Base-by-base conservation (phyloP, 2,888 invertebrate species). In the Chaetogeoica ovagalla region DNA sequence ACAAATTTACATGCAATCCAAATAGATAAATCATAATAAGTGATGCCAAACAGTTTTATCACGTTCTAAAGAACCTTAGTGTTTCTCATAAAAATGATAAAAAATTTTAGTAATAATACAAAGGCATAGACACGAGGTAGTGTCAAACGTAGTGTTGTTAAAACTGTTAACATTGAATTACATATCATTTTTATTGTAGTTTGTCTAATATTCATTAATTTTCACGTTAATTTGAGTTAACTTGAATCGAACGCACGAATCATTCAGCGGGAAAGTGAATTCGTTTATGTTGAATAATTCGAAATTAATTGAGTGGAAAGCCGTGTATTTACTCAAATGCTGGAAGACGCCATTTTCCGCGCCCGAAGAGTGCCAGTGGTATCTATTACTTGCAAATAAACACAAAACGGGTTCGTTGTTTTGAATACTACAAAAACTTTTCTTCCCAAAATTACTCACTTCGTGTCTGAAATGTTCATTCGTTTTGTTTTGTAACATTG, bases 261-360 rank as follows among this genome's bases (percentile, higher is more conserved):
- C 21, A 37, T 75, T 75, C 39, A 23, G 19, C 65, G 57, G 65
- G 39, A 39, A 57, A 66, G 55, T 57, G 55, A 39, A 65, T 66
- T 39, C 65, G 65, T 23, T 17, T 66, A 43, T 39, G 55, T 57
- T 63, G 52, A 3, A 57, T 15, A 39, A 65, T 43, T 13, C 39
- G 21, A 57, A 65, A 57, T 71, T 13, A 63, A n/a, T 76, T 59
- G 23, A 48, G 9, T 30, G 8, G 66, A 59, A 39, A 71, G 55
- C 62, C 5, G 70, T 77, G 77, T 30, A 30, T 63, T 71, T 39
- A 71, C 62, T 63, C 63, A 71, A 79, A 79, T 79, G 79, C 62
- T 71, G 55, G 70, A 62, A 52, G 79, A 79, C 79, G 70, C 79
- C 79, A 79, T 79, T 79, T 79, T 71, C 77, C 79, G 79, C 70